Conservation (phyloP, 2,888 invertebrate genomes). For the Bhutanitis thaidina region DNA sequence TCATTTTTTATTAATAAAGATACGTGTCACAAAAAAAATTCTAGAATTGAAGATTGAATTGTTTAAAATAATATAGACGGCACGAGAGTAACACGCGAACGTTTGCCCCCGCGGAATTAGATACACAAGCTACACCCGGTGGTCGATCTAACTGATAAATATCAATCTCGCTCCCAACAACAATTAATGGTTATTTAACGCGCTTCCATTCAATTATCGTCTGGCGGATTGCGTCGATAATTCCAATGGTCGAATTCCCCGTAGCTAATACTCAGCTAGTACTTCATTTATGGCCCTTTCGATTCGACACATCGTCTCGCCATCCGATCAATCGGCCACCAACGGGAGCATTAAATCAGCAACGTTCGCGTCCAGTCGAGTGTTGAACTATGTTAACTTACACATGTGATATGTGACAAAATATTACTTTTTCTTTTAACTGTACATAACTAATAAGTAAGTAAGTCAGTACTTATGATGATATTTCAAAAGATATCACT, state of each 20-base stretch:
- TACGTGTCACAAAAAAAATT: too few species aligned
- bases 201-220: constrained; percentile 67
- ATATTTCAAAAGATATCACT: too few species aligned
- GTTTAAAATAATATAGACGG: too few species aligned
- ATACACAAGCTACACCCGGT: constrained; percentile 34
- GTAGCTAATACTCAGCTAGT: constrained; percentile 39
- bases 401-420: too few species aligned
- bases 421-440: constrained; percentile 45
- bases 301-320: constrained; percentile 45
- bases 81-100: not conserved
- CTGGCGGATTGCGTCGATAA: constrained; percentile 64
- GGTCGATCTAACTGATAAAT: constrained; percentile 48
- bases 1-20: too few species aligned
- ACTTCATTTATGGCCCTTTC: constrained; percentile 55
- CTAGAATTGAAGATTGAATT: too few species aligned
- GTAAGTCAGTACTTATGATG: too few species aligned
- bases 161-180: constrained; percentile 56
- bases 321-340: constrained; percentile 46
- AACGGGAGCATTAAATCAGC: constrained; percentile 54
- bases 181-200: constrained; percentile 72
- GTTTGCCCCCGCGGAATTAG: constrained; percentile 27
- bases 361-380: constrained; percentile 50
- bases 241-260: constrained; percentile 64
- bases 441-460: too few species aligned
- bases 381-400: constrained; percentile 61